These are phyloP conservation scores for Teleopsis dalmanni DNA, from an alignment of 1,140 invertebrate genomes.

Conservation along the genomic window DNA sequence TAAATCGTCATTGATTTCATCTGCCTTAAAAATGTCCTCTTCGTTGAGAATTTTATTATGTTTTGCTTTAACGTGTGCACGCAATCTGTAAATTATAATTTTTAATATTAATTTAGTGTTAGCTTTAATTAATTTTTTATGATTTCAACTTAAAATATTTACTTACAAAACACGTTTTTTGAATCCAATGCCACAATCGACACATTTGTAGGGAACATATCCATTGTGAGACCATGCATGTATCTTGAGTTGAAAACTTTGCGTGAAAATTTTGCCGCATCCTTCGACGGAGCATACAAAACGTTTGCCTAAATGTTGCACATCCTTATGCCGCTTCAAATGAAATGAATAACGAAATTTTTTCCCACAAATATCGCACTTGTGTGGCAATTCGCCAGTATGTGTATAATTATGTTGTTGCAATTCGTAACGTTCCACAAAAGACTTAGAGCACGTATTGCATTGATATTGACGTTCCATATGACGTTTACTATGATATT, in stretches of 20 bases:
- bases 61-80: neutral
- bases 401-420: constrained; percentile 20
- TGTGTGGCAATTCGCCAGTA: constrained; percentile 9
- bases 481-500: constrained; percentile 31
- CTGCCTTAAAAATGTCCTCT: no score
- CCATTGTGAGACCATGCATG: constrained; percentile 17
- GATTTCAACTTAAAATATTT: neutral
- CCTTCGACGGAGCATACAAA: constrained; percentile 15
- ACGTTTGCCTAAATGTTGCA: constrained; percentile 16
- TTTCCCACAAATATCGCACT: constrained; percentile 23
- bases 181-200: constrained; percentile 23
- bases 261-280: constrained; percentile 20
- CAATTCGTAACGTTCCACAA: constrained; percentile 13
- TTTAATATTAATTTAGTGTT: neutral
- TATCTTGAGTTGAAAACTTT: constrained; percentile 18
- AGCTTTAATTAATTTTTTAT: neutral
- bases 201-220: constrained; percentile 20
- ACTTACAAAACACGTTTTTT: constrained; percentile 25
- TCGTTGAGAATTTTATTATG: neutral
- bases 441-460: constrained; percentile 21
- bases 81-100: neutral
- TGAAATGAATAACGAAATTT: constrained; percentile 33
- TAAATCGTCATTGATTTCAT: no score
- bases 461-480: constrained; percentile 16
- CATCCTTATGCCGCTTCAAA: constrained; percentile 30